Percentiles rank a stretch among this genome's conserved stretches.
phyloP scores from a whole-genome alignment of 2,113 vertebrate genomes.

The Craseonycteris thonglongyai region DNA sequence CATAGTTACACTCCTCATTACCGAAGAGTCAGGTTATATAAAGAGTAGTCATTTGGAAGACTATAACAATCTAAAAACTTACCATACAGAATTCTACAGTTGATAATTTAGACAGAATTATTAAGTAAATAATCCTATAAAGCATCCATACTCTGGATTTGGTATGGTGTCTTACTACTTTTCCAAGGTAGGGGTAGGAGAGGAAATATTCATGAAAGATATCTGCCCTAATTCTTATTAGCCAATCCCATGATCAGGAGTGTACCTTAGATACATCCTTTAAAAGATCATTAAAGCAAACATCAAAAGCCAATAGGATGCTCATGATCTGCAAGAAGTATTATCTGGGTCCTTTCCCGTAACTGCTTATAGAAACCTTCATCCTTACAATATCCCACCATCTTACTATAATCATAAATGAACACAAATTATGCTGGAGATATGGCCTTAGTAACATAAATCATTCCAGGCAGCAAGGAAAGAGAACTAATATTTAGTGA shows the following conservation, averaged over 20 bases:
- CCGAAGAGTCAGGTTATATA: conserved; percentile 48
- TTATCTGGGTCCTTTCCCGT: not conserved
- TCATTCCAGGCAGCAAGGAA: not conserved
- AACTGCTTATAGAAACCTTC: not conserved
- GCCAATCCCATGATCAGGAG: not conserved
- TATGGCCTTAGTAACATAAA: not conserved
- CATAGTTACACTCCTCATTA: conserved; percentile 51
- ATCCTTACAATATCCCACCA: not conserved
- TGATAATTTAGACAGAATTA: conserved; percentile 16
- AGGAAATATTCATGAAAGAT: not conserved
- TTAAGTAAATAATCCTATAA: conserved; percentile 38
- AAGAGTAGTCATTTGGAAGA: conserved; percentile 23
- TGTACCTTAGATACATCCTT: not conserved
- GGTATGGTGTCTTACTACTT: not conserved
- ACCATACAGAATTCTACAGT: conserved; percentile 25
- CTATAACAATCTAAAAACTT: conserved; percentile 35
- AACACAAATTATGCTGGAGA: not conserved
- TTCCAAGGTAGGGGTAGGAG: not conserved
- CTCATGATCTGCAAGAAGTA: not conserved
- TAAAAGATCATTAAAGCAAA: conserved; percentile 21
- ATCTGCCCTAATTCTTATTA: not conserved
- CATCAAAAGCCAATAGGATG: not conserved
- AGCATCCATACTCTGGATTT: not conserved
- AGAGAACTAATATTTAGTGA: not conserved
- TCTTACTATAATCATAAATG: conserved; percentile 18